Percentiles rank a stretch among this genome's conserved stretches.
Evolutionary conservation across 2,797 vertebrate genomes (phyloP).

Genomic region (Crocodylus rhombifer): DNA sequence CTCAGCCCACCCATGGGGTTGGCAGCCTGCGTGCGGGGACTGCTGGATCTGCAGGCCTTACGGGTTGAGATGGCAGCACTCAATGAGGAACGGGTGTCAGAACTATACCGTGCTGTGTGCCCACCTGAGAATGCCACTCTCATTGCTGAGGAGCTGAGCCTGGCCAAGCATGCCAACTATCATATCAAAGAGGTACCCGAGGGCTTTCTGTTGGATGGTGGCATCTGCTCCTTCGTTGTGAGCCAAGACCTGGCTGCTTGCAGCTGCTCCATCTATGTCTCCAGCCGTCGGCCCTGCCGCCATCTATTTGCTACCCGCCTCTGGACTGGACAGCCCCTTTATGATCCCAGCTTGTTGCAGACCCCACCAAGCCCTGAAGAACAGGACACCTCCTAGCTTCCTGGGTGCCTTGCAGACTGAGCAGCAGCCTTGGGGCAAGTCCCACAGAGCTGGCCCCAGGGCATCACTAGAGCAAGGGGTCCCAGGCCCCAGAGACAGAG

Average conservation of each 20-base stretch:
- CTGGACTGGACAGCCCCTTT: constrained; percentile 34
- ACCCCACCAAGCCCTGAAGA: neutral
- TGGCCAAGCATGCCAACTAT: neutral
- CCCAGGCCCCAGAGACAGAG: neutral
- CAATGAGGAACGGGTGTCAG: neutral
- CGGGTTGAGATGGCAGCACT: neutral
- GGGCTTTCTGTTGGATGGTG: constrained; percentile 10
- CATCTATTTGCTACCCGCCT: constrained; percentile 28
- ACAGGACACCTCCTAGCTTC: neutral
- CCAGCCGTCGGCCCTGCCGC: constrained; percentile 15
- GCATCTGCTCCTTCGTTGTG: constrained; percentile 2
- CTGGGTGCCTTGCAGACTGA: neutral
- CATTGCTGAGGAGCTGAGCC: neutral
- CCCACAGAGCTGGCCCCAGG: neutral
- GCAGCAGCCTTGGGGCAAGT: neutral
- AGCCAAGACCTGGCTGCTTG: constrained; percentile 17
- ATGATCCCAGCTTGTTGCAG: neutral
- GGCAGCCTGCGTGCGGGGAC: neutral
- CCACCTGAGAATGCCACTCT: neutral
- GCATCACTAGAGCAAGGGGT: neutral
- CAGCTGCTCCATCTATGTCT: constrained; percentile 29
- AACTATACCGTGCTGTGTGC: neutral
- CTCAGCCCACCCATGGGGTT: neutral
- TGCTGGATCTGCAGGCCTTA: constrained; percentile 18
- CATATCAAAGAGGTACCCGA: neutral